Evolutionary conservation across 1,140 invertebrate genomes (phyloP).

Genomic region (Caenorhabditis briggsae): DNA sequence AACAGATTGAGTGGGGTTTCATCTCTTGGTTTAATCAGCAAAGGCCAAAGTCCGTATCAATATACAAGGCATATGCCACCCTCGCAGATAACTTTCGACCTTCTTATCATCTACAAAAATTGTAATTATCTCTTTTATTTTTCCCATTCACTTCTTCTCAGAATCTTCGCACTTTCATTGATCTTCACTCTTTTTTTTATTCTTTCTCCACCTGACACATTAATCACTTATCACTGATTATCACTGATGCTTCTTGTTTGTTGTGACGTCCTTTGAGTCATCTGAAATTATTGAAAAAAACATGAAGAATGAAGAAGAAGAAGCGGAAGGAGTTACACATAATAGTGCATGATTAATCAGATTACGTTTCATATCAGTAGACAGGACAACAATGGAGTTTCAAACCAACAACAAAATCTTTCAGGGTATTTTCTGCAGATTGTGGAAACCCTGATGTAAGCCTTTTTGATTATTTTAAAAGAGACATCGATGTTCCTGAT

Average conservation of each 20-base stretch:
- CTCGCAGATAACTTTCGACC: too few relatives aligned
- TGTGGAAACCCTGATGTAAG: too few relatives aligned
- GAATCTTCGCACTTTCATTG: background rate
- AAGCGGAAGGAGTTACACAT: background rate
- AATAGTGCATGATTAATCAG: constrained; percentile 28
- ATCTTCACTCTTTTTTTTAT: constrained; percentile 14
- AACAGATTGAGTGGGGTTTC: too few relatives aligned
- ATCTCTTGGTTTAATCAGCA: too few relatives aligned
- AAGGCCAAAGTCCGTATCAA: too few relatives aligned
- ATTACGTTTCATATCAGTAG: background rate
- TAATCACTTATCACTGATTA: constrained; percentile 34
- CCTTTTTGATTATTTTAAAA: too few relatives aligned
- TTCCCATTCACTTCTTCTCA: background rate
- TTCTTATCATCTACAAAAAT: too few relatives aligned
- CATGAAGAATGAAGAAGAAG: constrained; percentile 3
- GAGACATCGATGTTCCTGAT: too few relatives aligned
- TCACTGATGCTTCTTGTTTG: constrained; percentile 33
- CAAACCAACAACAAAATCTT: too few relatives aligned
- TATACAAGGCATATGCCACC: too few relatives aligned
- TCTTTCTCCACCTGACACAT: constrained; percentile 5
- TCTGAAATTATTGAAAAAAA: constrained; percentile 1
- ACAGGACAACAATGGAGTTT: background rate
- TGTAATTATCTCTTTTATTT: background rate
- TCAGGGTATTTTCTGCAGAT: too few relatives aligned
- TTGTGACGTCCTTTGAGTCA: constrained; percentile 11